A percentile compares a stretch with the other conserved stretches of the same genome.
These are phyloP conservation scores for Tenthredo mesomela DNA, from an alignment of 2,888 invertebrate species.

Conservation along the genomic window DNA sequence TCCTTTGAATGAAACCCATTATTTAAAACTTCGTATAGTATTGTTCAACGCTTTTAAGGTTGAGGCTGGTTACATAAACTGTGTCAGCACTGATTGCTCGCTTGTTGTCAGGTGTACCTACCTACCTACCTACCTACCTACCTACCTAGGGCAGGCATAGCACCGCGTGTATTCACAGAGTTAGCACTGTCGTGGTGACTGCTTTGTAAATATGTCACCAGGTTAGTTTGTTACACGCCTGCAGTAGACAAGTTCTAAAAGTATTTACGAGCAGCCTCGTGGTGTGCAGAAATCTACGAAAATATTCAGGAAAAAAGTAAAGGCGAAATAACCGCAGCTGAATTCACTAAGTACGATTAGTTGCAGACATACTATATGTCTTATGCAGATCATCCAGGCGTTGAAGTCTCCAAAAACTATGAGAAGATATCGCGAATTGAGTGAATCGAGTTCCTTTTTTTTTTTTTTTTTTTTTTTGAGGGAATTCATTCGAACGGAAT, in stretches of 20 bases:
- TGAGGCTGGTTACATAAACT: conserved; percentile 32
- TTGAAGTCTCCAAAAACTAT: conserved; percentile 9
- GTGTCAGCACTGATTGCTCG: conserved; percentile 47
- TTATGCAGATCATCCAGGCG: not conserved
- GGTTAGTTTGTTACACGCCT: conserved; percentile 47
- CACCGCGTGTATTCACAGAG: conserved; percentile 21
- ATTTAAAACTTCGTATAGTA: not conserved
- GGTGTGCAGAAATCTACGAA: not conserved
- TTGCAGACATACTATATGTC: not conserved
- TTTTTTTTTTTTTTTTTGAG: not conserved
- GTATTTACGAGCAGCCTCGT: conserved; percentile 3
- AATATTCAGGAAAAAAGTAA: not conserved
- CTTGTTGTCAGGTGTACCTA: conserved; percentile 40
- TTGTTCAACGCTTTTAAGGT: conserved; percentile 43
- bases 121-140: conserved; percentile 10
- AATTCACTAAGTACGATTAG: not conserved
- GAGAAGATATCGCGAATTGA: not conserved
- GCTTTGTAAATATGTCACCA: conserved; percentile 53
- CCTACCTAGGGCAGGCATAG: conserved; percentile 24
- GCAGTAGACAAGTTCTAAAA: not conserved
- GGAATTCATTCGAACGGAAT: not conserved
- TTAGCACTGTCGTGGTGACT: conserved; percentile 47
- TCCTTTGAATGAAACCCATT: not conserved
- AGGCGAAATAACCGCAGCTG: too few relatives aligned
- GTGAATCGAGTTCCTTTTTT: not conserved